Percentiles rank a stretch among this genome's conserved stretches.
Conservation (phyloP, 2,797 vertebrate species). For the Labroides dimidiatus region DNA sequence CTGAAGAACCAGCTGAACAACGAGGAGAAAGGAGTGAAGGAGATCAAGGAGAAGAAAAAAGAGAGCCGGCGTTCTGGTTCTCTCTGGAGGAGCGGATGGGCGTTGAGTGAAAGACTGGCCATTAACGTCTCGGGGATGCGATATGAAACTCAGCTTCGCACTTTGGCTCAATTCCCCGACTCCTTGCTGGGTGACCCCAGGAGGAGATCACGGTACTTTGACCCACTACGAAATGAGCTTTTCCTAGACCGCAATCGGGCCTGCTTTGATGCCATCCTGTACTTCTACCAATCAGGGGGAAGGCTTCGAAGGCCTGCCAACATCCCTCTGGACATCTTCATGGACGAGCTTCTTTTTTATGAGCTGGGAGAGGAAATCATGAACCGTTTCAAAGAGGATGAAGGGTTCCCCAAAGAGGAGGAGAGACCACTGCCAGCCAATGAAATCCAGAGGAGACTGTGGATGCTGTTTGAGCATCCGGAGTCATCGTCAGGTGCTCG, state of each 20-base stretch:
- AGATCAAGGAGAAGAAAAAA: constrained; percentile 71
- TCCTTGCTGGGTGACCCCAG: constrained; percentile 90
- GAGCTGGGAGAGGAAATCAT: constrained; percentile 88
- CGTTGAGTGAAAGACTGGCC: constrained; percentile 83
- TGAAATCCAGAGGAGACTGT: constrained; percentile 81
- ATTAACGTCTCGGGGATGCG: constrained; percentile 92
- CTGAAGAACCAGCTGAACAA: constrained; percentile 73
- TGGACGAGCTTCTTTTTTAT: constrained; percentile 92
- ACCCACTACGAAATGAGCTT: constrained; percentile 89
- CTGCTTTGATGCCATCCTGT: constrained; percentile 92
- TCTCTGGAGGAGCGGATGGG: constrained; percentile 75
- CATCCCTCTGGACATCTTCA: constrained; percentile 91
- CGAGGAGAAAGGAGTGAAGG: constrained; percentile 76
- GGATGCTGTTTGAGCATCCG: constrained; percentile 93
- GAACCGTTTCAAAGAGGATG: constrained; percentile 88
- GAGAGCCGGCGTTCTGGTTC: constrained; percentile 62
- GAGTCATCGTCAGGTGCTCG: constrained; percentile 91
- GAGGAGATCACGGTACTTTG: constrained; percentile 87
- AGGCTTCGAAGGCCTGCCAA: constrained; percentile 88
- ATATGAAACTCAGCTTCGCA: constrained; percentile 91
- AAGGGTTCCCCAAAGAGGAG: constrained; percentile 87
- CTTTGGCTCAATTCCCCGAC: constrained; percentile 90
- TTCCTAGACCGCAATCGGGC: constrained; percentile 93
- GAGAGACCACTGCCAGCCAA: constrained; percentile 84
- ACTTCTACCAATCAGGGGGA: constrained; percentile 94